Evolutionary conservation across 2,797 vertebrate species (phyloP).

Genomic region (Rhinella marina): DNA sequence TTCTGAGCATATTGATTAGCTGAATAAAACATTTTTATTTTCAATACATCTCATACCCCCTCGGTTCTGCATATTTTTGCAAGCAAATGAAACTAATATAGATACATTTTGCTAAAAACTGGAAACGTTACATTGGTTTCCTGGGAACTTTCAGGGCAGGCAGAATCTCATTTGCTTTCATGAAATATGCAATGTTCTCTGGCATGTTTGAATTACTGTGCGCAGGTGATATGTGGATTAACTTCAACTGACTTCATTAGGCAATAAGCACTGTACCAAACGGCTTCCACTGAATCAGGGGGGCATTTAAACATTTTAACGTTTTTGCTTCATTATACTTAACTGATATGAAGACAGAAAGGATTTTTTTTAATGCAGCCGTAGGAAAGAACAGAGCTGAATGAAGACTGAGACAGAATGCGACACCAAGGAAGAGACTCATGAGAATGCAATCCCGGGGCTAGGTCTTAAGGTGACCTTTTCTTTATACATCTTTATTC

Average conservation of each 20-base stretch:
- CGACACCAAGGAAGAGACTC: slow-evolving; percentile 17
- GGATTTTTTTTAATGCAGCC: slow-evolving; percentile 23
- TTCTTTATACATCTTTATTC: slow-evolving; percentile 54
- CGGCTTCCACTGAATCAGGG: slow-evolving; percentile 52
- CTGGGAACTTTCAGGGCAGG: slow-evolving; percentile 57
- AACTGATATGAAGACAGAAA: slow-evolving; percentile 36
- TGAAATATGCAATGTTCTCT: slow-evolving; percentile 66
- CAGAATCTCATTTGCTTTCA: slow-evolving; percentile 62
- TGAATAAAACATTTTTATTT: slow-evolving; percentile 48
- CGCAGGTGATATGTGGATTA: slow-evolving; percentile 57
- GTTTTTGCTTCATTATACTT: slow-evolving; percentile 57
- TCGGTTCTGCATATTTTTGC: slow-evolving; percentile 31
- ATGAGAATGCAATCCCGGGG: slow-evolving; percentile 41
- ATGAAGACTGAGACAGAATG: slow-evolving; percentile 48
- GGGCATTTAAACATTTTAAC: slow-evolving; percentile 46
- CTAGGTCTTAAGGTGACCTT: slow-evolving; percentile 57
- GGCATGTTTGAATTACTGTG: slow-evolving; percentile 40
- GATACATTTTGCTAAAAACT: slow-evolving; percentile 31
- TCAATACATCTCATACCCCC: background rate
- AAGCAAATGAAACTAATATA: slow-evolving; percentile 29
- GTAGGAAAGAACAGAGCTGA: slow-evolving; percentile 31
- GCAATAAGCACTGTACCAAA: slow-evolving; percentile 50
- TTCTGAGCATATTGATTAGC: slow-evolving; percentile 39
- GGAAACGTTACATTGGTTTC: slow-evolving; percentile 47
- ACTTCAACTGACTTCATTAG: slow-evolving; percentile 56